Evolutionary conservation across 2,113 vertebrate genomes (phyloP).

Genomic region (Oplegnathus fasciatus): DNA sequence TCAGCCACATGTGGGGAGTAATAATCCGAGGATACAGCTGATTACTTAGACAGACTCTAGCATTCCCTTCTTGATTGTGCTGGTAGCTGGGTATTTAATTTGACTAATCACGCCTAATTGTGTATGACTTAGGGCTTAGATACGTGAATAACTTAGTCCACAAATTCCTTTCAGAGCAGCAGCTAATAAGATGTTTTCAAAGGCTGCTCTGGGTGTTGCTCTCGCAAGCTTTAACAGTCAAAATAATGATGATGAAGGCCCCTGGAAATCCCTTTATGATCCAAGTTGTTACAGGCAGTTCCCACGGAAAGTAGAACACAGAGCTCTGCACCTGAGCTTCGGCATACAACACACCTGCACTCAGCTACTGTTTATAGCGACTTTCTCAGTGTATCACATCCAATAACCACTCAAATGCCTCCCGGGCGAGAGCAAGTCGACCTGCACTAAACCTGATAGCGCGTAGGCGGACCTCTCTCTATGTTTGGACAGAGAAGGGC

Average conservation of each 20-base stretch:
- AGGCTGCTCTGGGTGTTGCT: slow-evolving; percentile 34
- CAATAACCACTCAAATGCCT: slow-evolving; percentile 53
- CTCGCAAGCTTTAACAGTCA: neutral
- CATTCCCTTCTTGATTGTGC: slow-evolving; percentile 51
- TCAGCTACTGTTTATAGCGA: slow-evolving; percentile 47
- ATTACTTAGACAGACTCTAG: slow-evolving; percentile 64
- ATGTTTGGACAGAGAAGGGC: slow-evolving; percentile 29
- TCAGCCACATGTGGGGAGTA: slow-evolving; percentile 49
- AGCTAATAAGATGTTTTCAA: slow-evolving; percentile 45
- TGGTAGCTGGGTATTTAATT: slow-evolving; percentile 69
- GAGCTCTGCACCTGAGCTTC: slow-evolving; percentile 61
- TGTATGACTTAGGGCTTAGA: slow-evolving; percentile 59
- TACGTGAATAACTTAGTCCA: slow-evolving; percentile 75
- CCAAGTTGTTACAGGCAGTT: slow-evolving; percentile 42
- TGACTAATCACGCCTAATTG: slow-evolving; percentile 75
- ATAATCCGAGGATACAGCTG: slow-evolving; percentile 45
- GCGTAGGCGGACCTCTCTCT: slow-evolving; percentile 59
- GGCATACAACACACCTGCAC: slow-evolving; percentile 50
- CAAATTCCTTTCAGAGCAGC: slow-evolving; percentile 61
- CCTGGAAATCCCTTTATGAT: slow-evolving; percentile 37
- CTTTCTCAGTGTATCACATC: slow-evolving; percentile 57
- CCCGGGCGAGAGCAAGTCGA: slow-evolving; percentile 50
- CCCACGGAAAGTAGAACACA: slow-evolving; percentile 19
- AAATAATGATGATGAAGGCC: slow-evolving; percentile 17
- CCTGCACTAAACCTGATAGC: slow-evolving; percentile 56